Conservation (phyloP, 2,113 vertebrate genomes). For the Myotis brandtii region DNA sequence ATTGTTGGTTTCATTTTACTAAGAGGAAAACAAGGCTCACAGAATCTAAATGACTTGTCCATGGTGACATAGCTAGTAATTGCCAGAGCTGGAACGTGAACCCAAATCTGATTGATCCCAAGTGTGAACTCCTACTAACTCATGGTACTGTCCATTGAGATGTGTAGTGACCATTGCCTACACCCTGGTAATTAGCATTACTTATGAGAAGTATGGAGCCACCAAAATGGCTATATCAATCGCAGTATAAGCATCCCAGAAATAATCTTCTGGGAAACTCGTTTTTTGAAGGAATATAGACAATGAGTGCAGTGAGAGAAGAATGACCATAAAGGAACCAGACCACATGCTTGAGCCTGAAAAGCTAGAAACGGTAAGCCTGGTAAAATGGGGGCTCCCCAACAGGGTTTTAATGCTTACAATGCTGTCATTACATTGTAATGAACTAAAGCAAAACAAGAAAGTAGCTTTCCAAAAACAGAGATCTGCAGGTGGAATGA, state of each 20-base stretch:
- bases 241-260: background rate
- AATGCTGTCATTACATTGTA: background rate
- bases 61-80: background rate
- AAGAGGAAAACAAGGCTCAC: background rate
- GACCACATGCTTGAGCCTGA: background rate
- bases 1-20: background rate
- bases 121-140: background rate
- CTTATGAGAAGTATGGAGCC: background rate
- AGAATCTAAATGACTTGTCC: background rate
- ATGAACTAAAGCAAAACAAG: background rate
- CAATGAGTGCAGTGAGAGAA: background rate
- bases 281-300: background rate
- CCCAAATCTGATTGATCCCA: background rate
- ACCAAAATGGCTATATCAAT: background rate
- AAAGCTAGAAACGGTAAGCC: background rate
- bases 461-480: background rate
- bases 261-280: background rate
- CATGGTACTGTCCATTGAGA: background rate
- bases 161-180: background rate
- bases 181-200: background rate
- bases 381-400: background rate
- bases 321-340: background rate
- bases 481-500: background rate
- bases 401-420: background rate
- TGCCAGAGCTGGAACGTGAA: background rate